These are phyloP conservation scores for Dipodomys ordii DNA, from an alignment of 2,113 vertebrate species.

Conservation along the genomic window DNA sequence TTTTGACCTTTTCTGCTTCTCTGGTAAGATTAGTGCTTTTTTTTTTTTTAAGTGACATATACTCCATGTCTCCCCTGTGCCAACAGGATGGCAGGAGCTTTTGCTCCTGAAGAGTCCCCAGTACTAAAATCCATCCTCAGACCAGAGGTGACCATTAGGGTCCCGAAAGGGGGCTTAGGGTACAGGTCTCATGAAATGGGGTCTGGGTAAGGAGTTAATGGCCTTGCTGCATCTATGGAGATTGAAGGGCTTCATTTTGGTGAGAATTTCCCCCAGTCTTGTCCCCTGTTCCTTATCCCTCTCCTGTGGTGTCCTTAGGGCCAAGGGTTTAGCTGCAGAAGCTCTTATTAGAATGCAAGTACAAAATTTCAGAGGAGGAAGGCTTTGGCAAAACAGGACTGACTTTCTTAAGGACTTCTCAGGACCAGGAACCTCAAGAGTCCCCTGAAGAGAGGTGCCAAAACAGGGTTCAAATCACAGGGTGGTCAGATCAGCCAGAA, in stretches of 20 bases:
- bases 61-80: neutral
- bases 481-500: neutral
- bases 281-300: neutral
- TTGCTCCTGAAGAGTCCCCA: too few relatives aligned
- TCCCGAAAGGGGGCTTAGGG: neutral
- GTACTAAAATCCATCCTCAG: rapidly evolving
- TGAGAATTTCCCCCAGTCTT: neutral
- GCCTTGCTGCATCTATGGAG: neutral
- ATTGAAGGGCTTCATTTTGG: rapidly evolving
- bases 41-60: neutral
- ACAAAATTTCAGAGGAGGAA: neutral
- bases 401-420: neutral
- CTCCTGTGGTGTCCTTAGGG: neutral
- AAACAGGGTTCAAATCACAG: neutral
- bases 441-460: neutral
- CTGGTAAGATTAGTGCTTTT: too few relatives aligned
- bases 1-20: too few relatives aligned
- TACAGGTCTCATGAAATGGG: neutral
- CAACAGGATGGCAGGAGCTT: neutral
- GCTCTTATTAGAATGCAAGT: neutral
- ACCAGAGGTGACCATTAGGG: neutral
- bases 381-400: neutral
- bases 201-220: neutral
- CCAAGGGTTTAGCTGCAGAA: neutral
- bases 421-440: neutral